Evolutionary conservation across 2,113 vertebrate species (phyloP).

Genomic region (Columba livia): DNA sequence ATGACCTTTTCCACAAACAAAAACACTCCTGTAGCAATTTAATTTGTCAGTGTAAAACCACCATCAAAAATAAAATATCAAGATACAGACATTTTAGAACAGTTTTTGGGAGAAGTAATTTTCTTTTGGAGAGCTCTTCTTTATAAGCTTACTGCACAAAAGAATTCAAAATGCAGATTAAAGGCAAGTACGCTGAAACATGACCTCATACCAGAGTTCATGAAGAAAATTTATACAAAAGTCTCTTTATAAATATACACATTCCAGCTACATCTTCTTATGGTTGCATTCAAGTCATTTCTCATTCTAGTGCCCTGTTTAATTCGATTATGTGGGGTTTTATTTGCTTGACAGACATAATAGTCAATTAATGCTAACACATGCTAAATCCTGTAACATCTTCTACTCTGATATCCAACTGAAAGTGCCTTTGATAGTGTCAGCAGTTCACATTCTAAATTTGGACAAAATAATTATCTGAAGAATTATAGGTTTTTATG

Average conservation of each 20-base stretch:
- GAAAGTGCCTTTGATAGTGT: background rate
- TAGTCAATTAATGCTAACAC: conserved; percentile 31
- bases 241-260: background rate
- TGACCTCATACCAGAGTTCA: background rate
- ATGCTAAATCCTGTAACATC: conserved; percentile 16
- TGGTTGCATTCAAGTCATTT: background rate
- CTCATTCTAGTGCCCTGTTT: background rate
- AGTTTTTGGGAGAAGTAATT: background rate
- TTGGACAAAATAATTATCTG: conserved; percentile 56
- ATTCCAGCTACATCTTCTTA: background rate
- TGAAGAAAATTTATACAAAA: background rate
- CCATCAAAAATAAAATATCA: background rate
- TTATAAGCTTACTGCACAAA: background rate
- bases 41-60: background rate
- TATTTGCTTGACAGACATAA: conserved; percentile 16
- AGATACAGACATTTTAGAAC: background rate
- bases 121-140: background rate
- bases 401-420: background rate
- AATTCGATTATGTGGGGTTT: background rate
- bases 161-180: background rate
- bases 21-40: background rate
- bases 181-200: background rate
- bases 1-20: background rate
- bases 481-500: conserved; percentile 30
- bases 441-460: conserved; percentile 1